A percentile compares a stretch with the other conserved stretches of the same genome.
phyloP scores from a whole-genome alignment of 1,140 invertebrate genomes.

The Wasmannia auropunctata region DNA sequence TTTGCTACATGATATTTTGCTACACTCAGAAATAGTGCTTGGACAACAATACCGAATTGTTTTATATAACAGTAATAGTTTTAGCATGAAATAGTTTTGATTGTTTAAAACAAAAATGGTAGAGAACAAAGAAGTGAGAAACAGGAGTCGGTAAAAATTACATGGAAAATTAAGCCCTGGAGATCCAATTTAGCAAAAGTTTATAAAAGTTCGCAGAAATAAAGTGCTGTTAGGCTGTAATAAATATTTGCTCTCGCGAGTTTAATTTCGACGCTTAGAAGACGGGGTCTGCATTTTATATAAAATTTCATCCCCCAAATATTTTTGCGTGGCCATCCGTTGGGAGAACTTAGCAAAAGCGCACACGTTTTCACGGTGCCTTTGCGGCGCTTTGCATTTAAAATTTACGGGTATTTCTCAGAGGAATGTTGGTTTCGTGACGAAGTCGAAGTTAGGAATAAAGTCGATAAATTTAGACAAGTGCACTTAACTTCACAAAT shows the following conservation, averaged over 20 bases:
- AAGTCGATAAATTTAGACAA: slow-evolving; percentile 39
- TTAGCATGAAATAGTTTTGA: not conserved
- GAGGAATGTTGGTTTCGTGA: not conserved
- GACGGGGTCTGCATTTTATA: slow-evolving; percentile 32
- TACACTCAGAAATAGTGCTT: not conserved
- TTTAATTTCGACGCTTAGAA: slow-evolving; percentile 33
- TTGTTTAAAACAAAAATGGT: not conserved
- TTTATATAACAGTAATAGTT: not conserved
- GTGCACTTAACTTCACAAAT: not conserved
- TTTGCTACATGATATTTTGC: not conserved
- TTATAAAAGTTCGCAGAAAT: not conserved
- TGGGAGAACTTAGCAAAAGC: slow-evolving; percentile 47
- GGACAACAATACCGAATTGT: not conserved
- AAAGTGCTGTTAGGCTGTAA: not conserved
- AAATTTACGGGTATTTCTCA: slow-evolving; percentile 44
- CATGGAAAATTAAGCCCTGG: slow-evolving; percentile 10
- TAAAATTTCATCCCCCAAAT: slow-evolving; percentile 46
- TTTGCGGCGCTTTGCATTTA: slow-evolving; percentile 38
- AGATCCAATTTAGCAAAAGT: slow-evolving; percentile 20
- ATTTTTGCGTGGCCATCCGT: slow-evolving; percentile 27
- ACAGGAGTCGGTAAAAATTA: slow-evolving; percentile 7
- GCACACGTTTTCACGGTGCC: not conserved
- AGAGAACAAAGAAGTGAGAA: not conserved
- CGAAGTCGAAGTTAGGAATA: slow-evolving; percentile 26
- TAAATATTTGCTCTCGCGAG: slow-evolving; percentile 36